Conservation (phyloP, 2,113 vertebrate genomes). For the Planiliza haematocheilus region DNA sequence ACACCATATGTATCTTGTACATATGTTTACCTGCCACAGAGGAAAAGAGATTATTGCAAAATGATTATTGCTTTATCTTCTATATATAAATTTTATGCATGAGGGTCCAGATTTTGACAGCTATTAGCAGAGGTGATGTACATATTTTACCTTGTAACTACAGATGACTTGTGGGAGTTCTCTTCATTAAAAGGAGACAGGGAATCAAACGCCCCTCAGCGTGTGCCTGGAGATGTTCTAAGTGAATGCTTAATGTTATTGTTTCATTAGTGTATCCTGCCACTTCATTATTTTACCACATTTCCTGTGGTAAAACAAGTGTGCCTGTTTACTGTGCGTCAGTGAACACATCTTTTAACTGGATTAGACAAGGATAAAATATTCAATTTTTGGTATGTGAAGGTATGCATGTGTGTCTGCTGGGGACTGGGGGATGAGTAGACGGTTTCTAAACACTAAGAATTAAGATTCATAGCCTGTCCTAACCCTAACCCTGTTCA, state of each 20-base stretch:
- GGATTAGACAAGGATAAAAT: neutral
- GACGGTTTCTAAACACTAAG: neutral
- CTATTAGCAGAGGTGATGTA: conserved; percentile 49
- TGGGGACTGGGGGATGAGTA: neutral
- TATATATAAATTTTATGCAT: conserved; percentile 28
- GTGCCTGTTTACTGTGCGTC: neutral
- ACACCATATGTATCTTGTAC: neutral
- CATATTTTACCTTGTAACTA: conserved; percentile 37
- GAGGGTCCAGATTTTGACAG: conserved; percentile 45
- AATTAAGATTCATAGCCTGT: conserved; percentile 34
- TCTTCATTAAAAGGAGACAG: conserved; percentile 46
- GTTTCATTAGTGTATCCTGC: conserved; percentile 29
- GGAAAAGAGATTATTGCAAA: conserved; percentile 4
- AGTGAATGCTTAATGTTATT: conserved; percentile 31
- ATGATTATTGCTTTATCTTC: conserved; percentile 6
- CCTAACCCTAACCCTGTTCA: neutral
- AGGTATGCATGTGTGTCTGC: neutral
- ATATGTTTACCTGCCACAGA: conserved; percentile 12
- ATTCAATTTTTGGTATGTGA: neutral
- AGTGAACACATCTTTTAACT: neutral
- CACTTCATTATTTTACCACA: conserved; percentile 14
- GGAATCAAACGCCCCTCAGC: neutral
- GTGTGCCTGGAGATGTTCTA: neutral
- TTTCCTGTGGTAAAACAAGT: neutral
- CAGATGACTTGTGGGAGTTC: conserved; percentile 45